phyloP scores from a whole-genome alignment of 2,113 vertebrate genomes.

The Amblyornis subalaris region DNA sequence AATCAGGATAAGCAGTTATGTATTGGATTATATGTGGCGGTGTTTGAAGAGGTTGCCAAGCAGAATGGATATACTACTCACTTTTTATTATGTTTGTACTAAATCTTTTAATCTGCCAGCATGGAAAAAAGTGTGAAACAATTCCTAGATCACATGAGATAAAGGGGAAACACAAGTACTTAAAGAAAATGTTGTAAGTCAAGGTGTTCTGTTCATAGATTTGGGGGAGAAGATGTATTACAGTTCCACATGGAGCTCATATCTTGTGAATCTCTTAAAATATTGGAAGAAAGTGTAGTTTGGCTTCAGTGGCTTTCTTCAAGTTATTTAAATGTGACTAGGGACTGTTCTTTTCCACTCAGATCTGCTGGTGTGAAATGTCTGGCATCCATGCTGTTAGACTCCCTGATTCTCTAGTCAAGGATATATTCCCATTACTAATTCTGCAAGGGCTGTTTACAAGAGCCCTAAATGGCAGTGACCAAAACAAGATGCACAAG shows the following conservation, averaged over 20 bases:
- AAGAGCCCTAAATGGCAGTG: not conserved
- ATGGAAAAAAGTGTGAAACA: not conserved
- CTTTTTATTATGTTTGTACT: not conserved
- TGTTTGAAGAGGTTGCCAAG: not conserved
- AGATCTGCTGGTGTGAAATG: not conserved
- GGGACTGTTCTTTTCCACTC: not conserved
- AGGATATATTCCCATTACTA: not conserved
- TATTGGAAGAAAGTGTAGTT: not conserved
- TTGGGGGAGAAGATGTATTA: not conserved
- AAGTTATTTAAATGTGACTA: not conserved
- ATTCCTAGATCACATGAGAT: not conserved
- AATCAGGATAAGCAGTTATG: not conserved
- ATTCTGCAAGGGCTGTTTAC: not conserved
- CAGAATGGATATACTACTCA: not conserved
- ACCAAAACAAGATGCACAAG: not conserved
- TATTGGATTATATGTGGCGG: not conserved
- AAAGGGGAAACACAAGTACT: not conserved
- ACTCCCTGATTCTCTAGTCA: not conserved
- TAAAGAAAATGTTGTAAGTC: not conserved
- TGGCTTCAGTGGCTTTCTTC: not conserved
- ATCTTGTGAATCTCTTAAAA: not conserved
- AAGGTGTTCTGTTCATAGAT: not conserved
- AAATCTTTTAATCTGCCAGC: not conserved
- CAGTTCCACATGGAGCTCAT: fast-evolving
- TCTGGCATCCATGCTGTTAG: not conserved